Evolutionary conservation across 1,140 invertebrate genomes (phyloP), one percentile per base, ranked within the genome.

Genomic region (Idris sp.): DNA sequence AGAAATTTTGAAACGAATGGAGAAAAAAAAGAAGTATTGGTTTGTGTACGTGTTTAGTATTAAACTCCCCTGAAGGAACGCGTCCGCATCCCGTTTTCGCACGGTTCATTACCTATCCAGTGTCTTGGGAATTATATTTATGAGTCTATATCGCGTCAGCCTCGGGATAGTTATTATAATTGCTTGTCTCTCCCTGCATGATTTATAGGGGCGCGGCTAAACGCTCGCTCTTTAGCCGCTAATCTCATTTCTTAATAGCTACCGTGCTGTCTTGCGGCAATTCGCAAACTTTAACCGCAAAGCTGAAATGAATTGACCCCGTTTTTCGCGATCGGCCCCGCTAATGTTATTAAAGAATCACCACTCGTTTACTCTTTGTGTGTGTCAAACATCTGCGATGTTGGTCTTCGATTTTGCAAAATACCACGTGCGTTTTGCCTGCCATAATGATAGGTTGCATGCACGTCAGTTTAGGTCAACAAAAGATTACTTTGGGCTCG

Each of bases 161-260:
- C 54, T 56, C 61, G 68, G 68, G 76, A 83, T 83, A 83, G 78
- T 84, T 83, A 82, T 84, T 84, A 83, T 84, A 83, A 85, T 85
- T 82, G 81, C 81, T 83, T 83, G 82, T 83, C 82, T 78, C 79
- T 82, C 76, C 74, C 46, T 77, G 64, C 65, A 65, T 84, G 81
- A 85, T 85, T 84, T 83, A 84, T 80, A 77, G 69, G 56, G 44
- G 65, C 68, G 51, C 76, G 56, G 73, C 73, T 80, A 79, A 82
- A 78, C 71, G 77, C 69, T 79, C 74, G 69, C 76, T 82, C 75
- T 81, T 83, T 81, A 83, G 80, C 72, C 48, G 76, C 76, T 83
- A 83, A 83, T 83, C 72, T 78, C 61, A 64, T 75, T 71, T 41
- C 61, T 76, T 76, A 75, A 75, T 75, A 75, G 73, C 74, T 76